phyloP scores from a whole-genome alignment of 2,888 invertebrate species.

The Drosophila monieri region DNA sequence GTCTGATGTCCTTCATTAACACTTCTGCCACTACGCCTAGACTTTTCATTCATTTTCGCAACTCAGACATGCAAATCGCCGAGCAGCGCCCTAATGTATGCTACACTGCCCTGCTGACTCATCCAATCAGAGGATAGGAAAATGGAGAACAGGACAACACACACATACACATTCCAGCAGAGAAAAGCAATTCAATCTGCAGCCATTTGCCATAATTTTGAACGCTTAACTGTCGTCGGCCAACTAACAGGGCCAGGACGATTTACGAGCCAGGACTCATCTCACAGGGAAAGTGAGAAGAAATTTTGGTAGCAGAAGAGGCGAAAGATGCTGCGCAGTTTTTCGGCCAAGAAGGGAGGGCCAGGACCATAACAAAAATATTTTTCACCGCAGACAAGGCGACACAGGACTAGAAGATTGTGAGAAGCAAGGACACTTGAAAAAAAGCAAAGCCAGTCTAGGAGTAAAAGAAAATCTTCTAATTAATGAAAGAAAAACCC shows the following conservation, averaged over 20 bases:
- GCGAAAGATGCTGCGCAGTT: slow-evolving; percentile 63
- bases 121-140: slow-evolving; percentile 41
- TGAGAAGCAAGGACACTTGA: not conserved
- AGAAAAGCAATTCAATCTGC: slow-evolving; percentile 69
- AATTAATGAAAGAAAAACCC: not conserved
- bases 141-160: no score
- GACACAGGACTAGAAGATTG: slow-evolving; percentile 1
- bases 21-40: slow-evolving; percentile 29
- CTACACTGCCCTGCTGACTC: slow-evolving; percentile 61
- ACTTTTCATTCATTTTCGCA: slow-evolving; percentile 36
- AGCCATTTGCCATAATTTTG: slow-evolving; percentile 74
- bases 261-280: slow-evolving; percentile 66
- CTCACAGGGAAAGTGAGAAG: slow-evolving; percentile 3
- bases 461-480: not conserved
- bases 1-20: slow-evolving; percentile 36
- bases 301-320: slow-evolving; percentile 8
- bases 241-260: slow-evolving; percentile 47
- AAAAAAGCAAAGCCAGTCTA: not conserved
- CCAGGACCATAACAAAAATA: slow-evolving; percentile 67
- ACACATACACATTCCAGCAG: not conserved
- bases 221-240: slow-evolving; percentile 61
- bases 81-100: slow-evolving; percentile 57
- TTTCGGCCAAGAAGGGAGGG: slow-evolving; percentile 25
- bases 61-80: slow-evolving; percentile 71
- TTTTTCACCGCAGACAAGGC: slow-evolving; percentile 43